Base-by-base conservation (phyloP, 1,140 invertebrate genomes). In the Capitella teleta region DNA sequence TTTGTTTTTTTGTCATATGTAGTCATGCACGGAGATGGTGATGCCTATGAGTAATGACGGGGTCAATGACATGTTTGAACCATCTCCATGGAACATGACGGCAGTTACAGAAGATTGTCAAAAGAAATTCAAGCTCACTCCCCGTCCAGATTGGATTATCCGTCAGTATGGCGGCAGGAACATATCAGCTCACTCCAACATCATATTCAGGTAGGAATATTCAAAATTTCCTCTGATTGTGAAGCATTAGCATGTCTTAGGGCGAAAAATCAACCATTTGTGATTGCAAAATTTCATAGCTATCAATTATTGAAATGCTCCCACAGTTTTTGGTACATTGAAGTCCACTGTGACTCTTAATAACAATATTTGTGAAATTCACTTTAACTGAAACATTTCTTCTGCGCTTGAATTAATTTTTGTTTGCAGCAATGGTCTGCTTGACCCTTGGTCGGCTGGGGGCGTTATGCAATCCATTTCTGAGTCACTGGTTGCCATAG, bases 381-480 rank as follows among this genome's bases (percentile, higher is more conserved):
- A n/a, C n/a, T n/a, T n/a, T n/a, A n/a, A n/a, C n/a, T n/a, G n/a
- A n/a, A n/a, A n/a, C n/a, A n/a, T n/a, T n/a, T n/a, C n/a, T n/a
- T n/a, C n/a, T n/a, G n/a, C n/a, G n/a, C n/a, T n/a, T n/a, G n/a
- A n/a, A n/a, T n/a, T n/a, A n/a, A n/a, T 6, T 41, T 47, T 30
- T 47, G 32, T 47, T 28, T 49, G 28, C 67, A 89, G 86, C 55
- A 91, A 91, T 67, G 88, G 88, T 5, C 68, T 86, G 8, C 60
- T 87, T 32, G 91, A 96, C 74, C 91, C 91, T 2, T 95, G 91
- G 93, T 83, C 83, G 34, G 81, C 82, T 56, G 91, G 90, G 4
- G 91, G 91, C 24, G 82, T 95, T n/a, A 60, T 87, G 19, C 73
- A 77, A 55, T 80, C 81, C 45, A 61, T 86, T 1, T 84, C 83